Conservation (phyloP, 2,888 invertebrate species). For the Thereva nobilitata region DNA sequence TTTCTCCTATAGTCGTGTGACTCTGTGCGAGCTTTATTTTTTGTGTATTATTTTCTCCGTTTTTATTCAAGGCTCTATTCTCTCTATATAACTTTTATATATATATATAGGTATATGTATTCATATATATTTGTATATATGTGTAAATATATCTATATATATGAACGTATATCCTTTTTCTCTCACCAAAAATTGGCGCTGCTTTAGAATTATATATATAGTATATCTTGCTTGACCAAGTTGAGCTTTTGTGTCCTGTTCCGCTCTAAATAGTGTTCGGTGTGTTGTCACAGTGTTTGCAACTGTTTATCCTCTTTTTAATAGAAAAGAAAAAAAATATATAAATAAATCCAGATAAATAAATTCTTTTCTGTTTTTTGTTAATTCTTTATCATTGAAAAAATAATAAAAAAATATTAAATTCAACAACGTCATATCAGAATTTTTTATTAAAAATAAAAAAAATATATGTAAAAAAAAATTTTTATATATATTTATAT, state of each 20-base stretch:
- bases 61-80: no score
- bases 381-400: no score
- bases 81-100: no score
- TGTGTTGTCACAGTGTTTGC: constrained; percentile 20
- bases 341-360: no score
- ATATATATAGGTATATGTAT: no score
- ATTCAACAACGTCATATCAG: constrained; percentile 23
- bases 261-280: constrained; percentile 14
- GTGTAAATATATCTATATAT: background rate
- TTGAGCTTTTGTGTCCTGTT: constrained; percentile 1
- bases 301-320: background rate
- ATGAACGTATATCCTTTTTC: constrained; percentile 15
- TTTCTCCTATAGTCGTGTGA: constrained; percentile 38
- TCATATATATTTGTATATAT: no score
- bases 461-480: constrained; percentile 8
- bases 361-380: no score
- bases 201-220: no score
- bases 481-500: constrained; percentile 19
- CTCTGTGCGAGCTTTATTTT: background rate
- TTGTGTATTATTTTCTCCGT: no score
- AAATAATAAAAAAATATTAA: no score
- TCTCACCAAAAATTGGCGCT: constrained; percentile 15
- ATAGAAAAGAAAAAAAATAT: no score
- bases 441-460: constrained; percentile 1
- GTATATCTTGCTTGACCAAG: background rate